These are phyloP conservation scores for Poeciliopsis occidentalis DNA, from an alignment of 2,113 vertebrate genomes.

Conservation along the genomic window DNA sequence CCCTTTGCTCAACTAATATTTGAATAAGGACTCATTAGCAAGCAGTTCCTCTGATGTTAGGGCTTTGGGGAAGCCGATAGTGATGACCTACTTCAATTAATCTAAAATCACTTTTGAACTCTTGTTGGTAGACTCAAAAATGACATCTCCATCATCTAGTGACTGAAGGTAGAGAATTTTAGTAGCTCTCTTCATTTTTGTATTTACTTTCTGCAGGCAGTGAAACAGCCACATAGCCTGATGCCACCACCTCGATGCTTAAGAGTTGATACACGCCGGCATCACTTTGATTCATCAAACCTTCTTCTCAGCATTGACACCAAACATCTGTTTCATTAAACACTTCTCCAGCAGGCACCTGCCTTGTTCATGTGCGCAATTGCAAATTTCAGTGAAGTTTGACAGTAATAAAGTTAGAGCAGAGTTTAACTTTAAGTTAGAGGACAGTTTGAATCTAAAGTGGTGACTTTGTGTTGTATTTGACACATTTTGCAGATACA, in stretches of 20 bases:
- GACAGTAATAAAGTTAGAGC: too few species aligned
- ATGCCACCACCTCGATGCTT: too few species aligned
- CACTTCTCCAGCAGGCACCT: background rate
- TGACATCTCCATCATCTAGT: background rate
- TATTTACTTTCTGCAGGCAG: background rate
- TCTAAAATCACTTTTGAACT: background rate
- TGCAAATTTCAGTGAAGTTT: too few species aligned
- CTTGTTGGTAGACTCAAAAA: background rate
- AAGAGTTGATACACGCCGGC: too few species aligned
- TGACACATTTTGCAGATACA: background rate
- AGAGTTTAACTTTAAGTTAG: background rate
- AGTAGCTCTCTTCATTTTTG: background rate
- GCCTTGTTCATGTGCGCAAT: too few species aligned
- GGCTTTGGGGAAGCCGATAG: background rate
- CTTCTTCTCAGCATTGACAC: too few species aligned
- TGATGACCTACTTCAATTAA: background rate
- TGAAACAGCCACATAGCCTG: too few species aligned
- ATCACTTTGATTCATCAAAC: too few species aligned
- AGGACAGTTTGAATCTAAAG: background rate
- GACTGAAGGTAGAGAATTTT: background rate
- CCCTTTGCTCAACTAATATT: too few species aligned
- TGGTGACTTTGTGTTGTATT: background rate
- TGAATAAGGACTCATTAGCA: too few species aligned
- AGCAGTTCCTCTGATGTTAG: too few species aligned
- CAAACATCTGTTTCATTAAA: background rate